Evolutionary conservation across 64 coral and sea anemone genomes (phyloP).

Genomic region (Montipora efflorescens): DNA sequence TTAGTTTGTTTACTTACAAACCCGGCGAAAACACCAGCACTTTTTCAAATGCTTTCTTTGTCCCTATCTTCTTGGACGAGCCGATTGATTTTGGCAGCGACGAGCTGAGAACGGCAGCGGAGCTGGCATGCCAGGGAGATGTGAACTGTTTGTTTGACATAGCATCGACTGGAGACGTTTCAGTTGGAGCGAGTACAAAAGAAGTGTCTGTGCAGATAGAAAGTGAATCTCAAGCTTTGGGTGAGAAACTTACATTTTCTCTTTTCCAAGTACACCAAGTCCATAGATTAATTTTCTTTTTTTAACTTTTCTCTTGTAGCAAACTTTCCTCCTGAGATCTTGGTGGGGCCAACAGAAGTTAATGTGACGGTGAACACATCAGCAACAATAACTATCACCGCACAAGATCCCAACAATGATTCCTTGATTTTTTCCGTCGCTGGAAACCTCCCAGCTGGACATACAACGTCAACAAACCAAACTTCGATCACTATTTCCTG

Average conservation of each 20-base stretch:
- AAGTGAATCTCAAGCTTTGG: neutral
- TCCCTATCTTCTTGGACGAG: slow-evolving; percentile 7
- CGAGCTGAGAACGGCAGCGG: neutral
- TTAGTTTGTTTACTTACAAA: slow-evolving; percentile 23
- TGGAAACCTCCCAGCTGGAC: slow-evolving; percentile 25
- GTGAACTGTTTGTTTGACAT: slow-evolving; percentile 37
- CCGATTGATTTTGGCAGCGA: slow-evolving; percentile 15
- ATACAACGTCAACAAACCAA: neutral
- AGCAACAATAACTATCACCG: neutral
- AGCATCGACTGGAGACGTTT: slow-evolving; percentile 30
- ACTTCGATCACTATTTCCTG: neutral
- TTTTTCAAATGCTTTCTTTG: neutral
- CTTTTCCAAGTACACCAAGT: too few species aligned
- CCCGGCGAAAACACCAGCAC: slow-evolving; percentile 1
- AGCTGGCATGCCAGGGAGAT: slow-evolving; percentile 26
- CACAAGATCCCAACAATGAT: slow-evolving; percentile 52
- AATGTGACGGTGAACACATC: slow-evolving; percentile 32
- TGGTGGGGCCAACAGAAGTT: neutral
- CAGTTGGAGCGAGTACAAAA: slow-evolving; percentile 42
- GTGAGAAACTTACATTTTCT: neutral
- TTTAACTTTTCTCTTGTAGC: neutral
- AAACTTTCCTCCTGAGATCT: slow-evolving; percentile 52
- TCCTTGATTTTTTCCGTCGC: slow-evolving; percentile 36
- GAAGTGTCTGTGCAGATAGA: slow-evolving; percentile 10
- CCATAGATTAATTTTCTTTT: too few species aligned